Percentiles rank a stretch among this genome's conserved stretches.
Evolutionary conservation across 2,113 vertebrate species (phyloP).

Genomic region (Callipepla squamata): DNA sequence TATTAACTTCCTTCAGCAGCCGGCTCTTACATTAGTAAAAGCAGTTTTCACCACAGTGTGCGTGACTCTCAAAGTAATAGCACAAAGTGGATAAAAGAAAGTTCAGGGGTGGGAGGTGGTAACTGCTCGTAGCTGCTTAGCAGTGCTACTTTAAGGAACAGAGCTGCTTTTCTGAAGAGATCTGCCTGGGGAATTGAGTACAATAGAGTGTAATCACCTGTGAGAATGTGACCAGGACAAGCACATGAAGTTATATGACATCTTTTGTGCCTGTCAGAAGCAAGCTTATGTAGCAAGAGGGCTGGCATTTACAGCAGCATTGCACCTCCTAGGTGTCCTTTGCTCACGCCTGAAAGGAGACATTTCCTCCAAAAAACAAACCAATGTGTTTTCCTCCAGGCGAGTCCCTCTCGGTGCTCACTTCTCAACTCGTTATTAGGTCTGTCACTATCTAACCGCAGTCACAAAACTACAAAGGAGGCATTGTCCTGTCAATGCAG

Average conservation of each 20-base stretch:
- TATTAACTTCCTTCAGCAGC: neutral
- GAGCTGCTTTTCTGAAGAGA: neutral
- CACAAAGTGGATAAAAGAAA: accelerated
- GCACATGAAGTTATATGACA: neutral
- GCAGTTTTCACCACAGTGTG: neutral
- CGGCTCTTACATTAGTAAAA: accelerated
- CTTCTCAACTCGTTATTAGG: neutral
- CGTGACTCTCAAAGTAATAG: neutral
- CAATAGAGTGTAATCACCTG: neutral
- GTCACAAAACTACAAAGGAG: neutral
- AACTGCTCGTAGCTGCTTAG: neutral
- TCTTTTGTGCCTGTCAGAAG: neutral
- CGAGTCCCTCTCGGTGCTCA: neutral
- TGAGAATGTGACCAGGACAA: neutral
- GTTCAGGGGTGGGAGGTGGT: neutral
- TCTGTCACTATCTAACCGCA: neutral
- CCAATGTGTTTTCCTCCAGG: neutral
- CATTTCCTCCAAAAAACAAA: neutral
- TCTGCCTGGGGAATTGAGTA: neutral
- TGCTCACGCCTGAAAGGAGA: neutral
- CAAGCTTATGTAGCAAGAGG: neutral
- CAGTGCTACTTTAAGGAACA: neutral
- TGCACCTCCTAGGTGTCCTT: neutral
- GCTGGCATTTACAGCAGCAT: neutral
- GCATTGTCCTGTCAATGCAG: neutral